These are phyloP conservation scores for Aurelia aurita complex sp. Pacific DNA, from an alignment of 30 jellyfish, hydroid and myxozoan genomes.

Conservation along the genomic window DNA sequence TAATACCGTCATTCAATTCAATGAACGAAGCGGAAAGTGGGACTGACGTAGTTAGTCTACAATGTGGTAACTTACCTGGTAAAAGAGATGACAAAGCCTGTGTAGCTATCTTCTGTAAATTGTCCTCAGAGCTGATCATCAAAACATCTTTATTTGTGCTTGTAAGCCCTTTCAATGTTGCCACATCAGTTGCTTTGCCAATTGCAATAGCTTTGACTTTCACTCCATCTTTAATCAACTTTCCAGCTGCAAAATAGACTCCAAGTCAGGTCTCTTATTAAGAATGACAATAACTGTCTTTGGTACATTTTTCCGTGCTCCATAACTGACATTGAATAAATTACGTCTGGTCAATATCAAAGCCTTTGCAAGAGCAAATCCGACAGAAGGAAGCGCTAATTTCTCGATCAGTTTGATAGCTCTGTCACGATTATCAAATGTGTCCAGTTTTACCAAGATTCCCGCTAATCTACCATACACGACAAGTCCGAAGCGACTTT, in stretches of 20 bases:
- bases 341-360: background rate
- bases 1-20: too few species aligned
- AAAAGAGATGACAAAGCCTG: background rate
- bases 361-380: constrained; percentile 16
- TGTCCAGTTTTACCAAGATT: constrained; percentile 1
- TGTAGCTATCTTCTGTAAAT: background rate
- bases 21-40: too few species aligned
- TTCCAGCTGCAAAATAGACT: background rate
- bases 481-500: constrained; percentile 26
- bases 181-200: background rate
- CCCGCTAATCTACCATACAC: constrained; percentile 57
- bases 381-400: constrained; percentile 32
- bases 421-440: background rate
- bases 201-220: constrained; percentile 4
- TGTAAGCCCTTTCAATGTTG: background rate
- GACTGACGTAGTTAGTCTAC: too few species aligned
- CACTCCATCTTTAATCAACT: background rate
- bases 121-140: constrained; percentile 2
- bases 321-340: constrained; percentile 18
- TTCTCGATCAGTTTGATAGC: constrained; percentile 7
- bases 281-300: constrained; percentile 7
- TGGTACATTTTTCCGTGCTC: constrained; percentile 34
- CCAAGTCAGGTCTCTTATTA: background rate
- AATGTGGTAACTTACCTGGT: background rate
- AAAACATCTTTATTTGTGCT: constrained; percentile 6